Conservation (phyloP, 23 tunicate genomes). For the Trididemnum clinides region DNA sequence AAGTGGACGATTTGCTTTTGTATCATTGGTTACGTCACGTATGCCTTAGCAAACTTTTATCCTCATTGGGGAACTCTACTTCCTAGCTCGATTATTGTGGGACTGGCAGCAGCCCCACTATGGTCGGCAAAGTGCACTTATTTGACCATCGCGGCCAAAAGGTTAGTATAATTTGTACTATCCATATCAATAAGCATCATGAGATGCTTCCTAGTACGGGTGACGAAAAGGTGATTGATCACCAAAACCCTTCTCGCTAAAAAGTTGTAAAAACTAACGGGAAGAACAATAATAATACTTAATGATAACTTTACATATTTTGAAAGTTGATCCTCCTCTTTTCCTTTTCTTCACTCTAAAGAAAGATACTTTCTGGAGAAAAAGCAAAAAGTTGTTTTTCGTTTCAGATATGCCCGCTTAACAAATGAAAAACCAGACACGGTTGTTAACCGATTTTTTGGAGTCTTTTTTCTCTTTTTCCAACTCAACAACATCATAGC, state of each 20-base stretch:
- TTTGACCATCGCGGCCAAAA: constrained; percentile 70
- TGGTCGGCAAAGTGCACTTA: constrained; percentile 95
- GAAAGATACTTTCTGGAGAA: no score
- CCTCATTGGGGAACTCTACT: constrained; percentile 86
- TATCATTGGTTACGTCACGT: constrained; percentile 78
- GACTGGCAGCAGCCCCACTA: constrained; percentile 86
- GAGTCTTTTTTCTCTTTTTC: constrained; percentile 89
- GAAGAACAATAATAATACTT: no score
- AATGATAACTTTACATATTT: no score
- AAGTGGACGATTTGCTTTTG: constrained; percentile 87
- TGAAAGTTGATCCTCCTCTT: no score
- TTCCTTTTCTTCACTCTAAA: no score
- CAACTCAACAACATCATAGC: constrained; percentile 84
- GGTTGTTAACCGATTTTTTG: constrained; percentile 86
- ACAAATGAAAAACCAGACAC: constrained; percentile 66
- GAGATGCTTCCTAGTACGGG: no score
- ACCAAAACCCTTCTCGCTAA: no score
- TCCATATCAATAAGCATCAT: neutral
- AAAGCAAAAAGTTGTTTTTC: no score
- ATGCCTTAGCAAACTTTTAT: constrained; percentile 82
- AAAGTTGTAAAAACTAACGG: no score
- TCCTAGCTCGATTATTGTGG: constrained; percentile 86
- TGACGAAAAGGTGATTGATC: no score
- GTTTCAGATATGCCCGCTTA: constrained; percentile 63
- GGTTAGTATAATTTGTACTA: constrained; percentile 29